Percentiles rank a stretch among this genome's conserved stretches.
Conservation (phyloP, 2,888 invertebrate genomes). For the Protophormia terraenovae region DNA sequence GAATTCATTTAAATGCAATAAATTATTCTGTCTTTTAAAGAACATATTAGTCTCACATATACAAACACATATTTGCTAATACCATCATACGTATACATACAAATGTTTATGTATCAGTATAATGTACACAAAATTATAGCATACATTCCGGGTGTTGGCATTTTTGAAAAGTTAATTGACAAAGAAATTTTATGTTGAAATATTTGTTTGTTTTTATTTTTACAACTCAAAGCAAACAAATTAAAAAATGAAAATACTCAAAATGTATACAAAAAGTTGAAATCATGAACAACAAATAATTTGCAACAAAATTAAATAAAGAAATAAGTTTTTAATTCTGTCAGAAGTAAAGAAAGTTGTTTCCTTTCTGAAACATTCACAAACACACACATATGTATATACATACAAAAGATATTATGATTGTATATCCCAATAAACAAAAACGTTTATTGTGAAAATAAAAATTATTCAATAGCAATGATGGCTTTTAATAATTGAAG, state of each 20-base stretch:
- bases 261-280: neutral
- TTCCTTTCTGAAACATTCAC: neutral
- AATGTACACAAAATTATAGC: constrained; percentile 1
- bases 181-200: constrained; percentile 30
- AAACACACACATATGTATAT: neutral
- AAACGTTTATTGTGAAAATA: no score
- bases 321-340: constrained; percentile 14
- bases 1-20: constrained; percentile 38
- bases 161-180: constrained; percentile 49
- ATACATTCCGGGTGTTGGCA: constrained; percentile 34
- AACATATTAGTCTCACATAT: neutral
- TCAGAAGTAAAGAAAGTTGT: neutral
- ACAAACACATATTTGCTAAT: neutral
- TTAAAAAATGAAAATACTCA: neutral
- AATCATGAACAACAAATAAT: neutral
- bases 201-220: neutral
- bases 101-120: no score
- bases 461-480: no score
- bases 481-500: no score
- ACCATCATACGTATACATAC: no score
- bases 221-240: neutral
- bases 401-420: no score
- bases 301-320: neutral
- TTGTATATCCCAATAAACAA: no score
- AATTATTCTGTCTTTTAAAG: neutral